These are phyloP conservation scores for Nannoperca obscura DNA, from an alignment of 2,797 vertebrate genomes.

Conservation along the genomic window DNA sequence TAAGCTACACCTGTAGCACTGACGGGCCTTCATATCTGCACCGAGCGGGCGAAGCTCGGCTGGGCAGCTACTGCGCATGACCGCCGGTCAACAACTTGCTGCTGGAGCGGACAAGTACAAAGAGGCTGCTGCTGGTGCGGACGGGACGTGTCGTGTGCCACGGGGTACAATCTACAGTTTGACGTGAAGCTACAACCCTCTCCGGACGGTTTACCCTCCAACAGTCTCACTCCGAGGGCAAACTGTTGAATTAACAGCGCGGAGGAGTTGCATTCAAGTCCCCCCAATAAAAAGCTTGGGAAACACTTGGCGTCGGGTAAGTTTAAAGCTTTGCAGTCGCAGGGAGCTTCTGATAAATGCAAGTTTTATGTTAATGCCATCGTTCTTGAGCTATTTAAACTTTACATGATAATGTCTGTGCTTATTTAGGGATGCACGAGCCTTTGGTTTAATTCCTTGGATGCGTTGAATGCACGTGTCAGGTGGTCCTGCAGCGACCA, in stretches of 20 bases:
- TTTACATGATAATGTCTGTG: rapidly evolving
- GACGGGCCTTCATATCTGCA: constrained; percentile 30
- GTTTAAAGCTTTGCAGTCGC: constrained; percentile 17
- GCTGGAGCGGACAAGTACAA: constrained; percentile 71
- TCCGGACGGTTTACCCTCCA: background rate
- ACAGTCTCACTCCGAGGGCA: background rate
- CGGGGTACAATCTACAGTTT: background rate
- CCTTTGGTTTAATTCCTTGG: rapidly evolving
- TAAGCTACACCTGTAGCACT: constrained; percentile 61
- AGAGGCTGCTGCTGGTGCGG: constrained; percentile 51
- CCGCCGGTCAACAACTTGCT: constrained; percentile 28
- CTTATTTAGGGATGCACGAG: background rate
- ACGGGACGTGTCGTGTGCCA: constrained; percentile 18
- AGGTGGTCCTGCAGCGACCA: constrained; percentile 53
- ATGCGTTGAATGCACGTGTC: constrained; percentile 12
- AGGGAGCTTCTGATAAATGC: background rate
- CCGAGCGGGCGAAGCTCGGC: background rate
- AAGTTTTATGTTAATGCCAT: rapidly evolving
- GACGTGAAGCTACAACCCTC: background rate
- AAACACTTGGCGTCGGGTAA: constrained; percentile 58
- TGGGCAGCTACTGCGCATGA: constrained; percentile 73
- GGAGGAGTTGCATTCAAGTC: constrained; percentile 27
- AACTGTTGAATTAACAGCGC: background rate
- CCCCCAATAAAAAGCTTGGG: background rate
- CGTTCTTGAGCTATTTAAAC: rapidly evolving